Evolutionary conservation across 1,140 invertebrate genomes (phyloP), one percentile per base, ranked within the genome.

Genomic region (Nymphalis io): DNA sequence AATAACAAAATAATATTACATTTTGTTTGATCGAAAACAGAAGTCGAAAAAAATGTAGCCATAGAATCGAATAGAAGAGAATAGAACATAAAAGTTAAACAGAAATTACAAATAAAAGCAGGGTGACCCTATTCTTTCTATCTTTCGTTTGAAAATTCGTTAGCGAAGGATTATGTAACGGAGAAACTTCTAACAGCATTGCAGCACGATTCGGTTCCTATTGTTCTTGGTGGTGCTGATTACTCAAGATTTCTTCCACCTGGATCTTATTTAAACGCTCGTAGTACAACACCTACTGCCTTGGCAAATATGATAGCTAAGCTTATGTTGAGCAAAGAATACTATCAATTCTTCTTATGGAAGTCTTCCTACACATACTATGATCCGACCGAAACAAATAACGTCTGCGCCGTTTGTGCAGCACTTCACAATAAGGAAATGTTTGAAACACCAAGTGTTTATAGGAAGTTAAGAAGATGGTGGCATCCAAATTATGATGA

Each of bases 71-170:
- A n/a, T n/a, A n/a, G n/a, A n/a, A n/a, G n/a, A n/a, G n/a, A n/a
- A n/a, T n/a, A n/a, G n/a, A n/a, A n/a, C n/a, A n/a, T n/a, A n/a
- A n/a, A n/a, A n/a, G n/a, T n/a, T n/a, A n/a, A n/a, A n/a, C n/a
- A n/a, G n/a, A n/a, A n/a, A n/a, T n/a, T n/a, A n/a, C n/a, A n/a
- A n/a, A n/a, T n/a, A n/a, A n/a, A n/a, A n/a, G n/a, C n/a, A n/a
- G n/a, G n/a, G n/a, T n/a, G n/a, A n/a, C n/a, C n/a, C 39, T 95
- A 96, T 82, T 94, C 92, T 68, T 96, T 96, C 78, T 96, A 95
- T 79, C 78, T 96, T 62, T 92, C 95, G 0, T 94, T 96, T 59
- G 95, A 96, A 82, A 96, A 96, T 82, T 93, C 93, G 18, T 86
- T 93, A 39, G 90, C 90, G 66, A 84, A 92, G 63, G 94, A 95